These are phyloP conservation scores for Montifringilla adamsi DNA, from an alignment of 2,113 vertebrate genomes.

Conservation along the genomic window DNA sequence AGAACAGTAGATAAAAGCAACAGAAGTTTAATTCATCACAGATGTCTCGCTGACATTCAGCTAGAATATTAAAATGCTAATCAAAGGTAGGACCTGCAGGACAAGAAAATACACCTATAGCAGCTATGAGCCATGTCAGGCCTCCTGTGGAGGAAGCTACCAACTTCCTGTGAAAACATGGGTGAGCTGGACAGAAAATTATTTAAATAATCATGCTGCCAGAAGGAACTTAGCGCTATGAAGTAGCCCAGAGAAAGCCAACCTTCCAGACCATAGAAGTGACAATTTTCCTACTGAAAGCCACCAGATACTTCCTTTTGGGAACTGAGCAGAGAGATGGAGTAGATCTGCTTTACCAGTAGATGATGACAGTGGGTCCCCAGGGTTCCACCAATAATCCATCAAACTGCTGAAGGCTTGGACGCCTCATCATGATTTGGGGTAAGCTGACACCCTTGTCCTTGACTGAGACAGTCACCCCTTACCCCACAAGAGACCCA, in stretches of 20 bases:
- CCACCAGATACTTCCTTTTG: not conserved
- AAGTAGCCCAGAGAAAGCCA: not conserved
- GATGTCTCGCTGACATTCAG: not conserved
- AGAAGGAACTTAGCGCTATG: not conserved
- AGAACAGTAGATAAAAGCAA: not conserved
- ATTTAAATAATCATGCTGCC: not conserved
- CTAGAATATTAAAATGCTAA: not conserved
- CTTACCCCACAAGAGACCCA: not conserved
- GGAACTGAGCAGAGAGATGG: not conserved
- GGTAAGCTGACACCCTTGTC: not conserved
- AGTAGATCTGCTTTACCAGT: not conserved
- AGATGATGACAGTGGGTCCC: not conserved
- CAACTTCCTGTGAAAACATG: not conserved
- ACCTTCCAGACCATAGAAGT: accelerated
- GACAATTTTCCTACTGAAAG: not conserved
- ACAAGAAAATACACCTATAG: not conserved
- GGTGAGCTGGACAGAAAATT: not conserved
- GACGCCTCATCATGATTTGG: accelerated
- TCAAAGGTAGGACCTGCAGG: not conserved
- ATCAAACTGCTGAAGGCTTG: not conserved
- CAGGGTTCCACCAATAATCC: not conserved
- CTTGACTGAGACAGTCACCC: not conserved
- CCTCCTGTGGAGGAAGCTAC: not conserved
- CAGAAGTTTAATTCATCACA: not conserved
- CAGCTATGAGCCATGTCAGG: not conserved